A percentile compares a stretch with the other conserved stretches of the same genome.
Evolutionary conservation across 2,888 invertebrate genomes (phyloP).

Genomic region (Zhengitettix transpicula): DNA sequence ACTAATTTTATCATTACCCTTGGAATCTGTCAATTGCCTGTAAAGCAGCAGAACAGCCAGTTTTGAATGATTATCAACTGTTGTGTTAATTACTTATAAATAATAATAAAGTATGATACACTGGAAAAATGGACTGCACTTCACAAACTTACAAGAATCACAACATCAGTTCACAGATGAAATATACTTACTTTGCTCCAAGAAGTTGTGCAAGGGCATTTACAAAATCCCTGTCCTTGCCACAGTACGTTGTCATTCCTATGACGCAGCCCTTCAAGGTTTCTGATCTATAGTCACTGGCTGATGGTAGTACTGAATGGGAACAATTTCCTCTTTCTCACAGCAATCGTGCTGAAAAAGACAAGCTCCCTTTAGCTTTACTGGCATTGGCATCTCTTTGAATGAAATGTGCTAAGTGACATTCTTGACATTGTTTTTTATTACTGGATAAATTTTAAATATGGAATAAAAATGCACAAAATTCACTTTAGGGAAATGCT

Average conservation of each 20-base stretch:
- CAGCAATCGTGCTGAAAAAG: conserved; percentile 44
- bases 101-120: neutral
- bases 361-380: too few relatives aligned
- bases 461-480: too few relatives aligned
- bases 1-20: too few relatives aligned
- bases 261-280: conserved; percentile 50
- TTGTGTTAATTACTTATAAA: neutral
- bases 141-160: neutral
- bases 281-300: conserved; percentile 36
- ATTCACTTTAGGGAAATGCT: too few relatives aligned
- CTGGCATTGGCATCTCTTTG: too few relatives aligned
- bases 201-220: conserved; percentile 48
- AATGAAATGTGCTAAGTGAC: too few relatives aligned
- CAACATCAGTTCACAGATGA: neutral
- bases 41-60: neutral
- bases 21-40: too few relatives aligned
- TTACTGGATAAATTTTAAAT: too few relatives aligned
- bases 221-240: conserved; percentile 56
- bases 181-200: conserved; percentile 46
- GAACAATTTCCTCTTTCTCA: conserved; percentile 36
- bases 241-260: conserved; percentile 60
- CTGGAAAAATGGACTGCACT: neutral
- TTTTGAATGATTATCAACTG: neutral
- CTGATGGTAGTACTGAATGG: conserved; percentile 53
- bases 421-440: too few relatives aligned